A percentile compares a stretch with the other conserved stretches of the same genome.
Conservation (phyloP, 2,113 vertebrate genomes). For the Axis porcinus region DNA sequence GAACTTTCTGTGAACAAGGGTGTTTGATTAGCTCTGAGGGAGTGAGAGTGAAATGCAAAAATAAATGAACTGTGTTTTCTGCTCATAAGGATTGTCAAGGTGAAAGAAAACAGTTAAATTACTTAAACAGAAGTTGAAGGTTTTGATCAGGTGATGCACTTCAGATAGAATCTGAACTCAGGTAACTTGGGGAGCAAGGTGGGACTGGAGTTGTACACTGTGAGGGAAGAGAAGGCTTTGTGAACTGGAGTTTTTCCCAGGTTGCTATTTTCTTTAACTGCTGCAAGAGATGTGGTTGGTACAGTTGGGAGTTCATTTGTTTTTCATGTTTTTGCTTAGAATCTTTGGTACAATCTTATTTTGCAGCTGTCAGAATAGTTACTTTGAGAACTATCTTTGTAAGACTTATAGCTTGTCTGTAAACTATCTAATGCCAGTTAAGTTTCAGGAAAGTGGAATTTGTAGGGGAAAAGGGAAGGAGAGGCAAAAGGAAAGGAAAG, state of each 20-base stretch:
- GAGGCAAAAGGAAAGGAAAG: not conserved
- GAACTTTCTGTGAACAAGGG: not conserved
- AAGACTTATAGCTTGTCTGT: not conserved
- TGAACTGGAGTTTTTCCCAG: not conserved
- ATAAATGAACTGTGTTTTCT: not conserved
- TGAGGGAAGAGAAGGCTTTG: not conserved
- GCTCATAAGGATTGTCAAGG: not conserved
- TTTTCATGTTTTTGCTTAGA: not conserved
- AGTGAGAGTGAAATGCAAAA: not conserved
- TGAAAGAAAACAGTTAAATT: not conserved
- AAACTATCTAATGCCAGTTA: not conserved
- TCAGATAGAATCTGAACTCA: not conserved
- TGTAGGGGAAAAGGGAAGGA: not conserved
- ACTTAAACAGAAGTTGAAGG: not conserved
- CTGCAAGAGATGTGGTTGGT: not conserved
- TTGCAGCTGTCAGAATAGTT: not conserved
- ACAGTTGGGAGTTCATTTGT: not conserved
- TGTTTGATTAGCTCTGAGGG: not conserved
- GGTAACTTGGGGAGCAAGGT: not conserved
- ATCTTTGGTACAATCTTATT: not conserved
- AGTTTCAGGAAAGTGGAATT: not conserved
- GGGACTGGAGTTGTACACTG: accelerated
- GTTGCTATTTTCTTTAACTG: not conserved
- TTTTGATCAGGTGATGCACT: not conserved
- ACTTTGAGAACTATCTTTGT: not conserved